Percentiles rank a stretch among this genome's conserved stretches.
Evolutionary conservation across 2,888 invertebrate species (phyloP).

Genomic region (Tachina grossa): DNA sequence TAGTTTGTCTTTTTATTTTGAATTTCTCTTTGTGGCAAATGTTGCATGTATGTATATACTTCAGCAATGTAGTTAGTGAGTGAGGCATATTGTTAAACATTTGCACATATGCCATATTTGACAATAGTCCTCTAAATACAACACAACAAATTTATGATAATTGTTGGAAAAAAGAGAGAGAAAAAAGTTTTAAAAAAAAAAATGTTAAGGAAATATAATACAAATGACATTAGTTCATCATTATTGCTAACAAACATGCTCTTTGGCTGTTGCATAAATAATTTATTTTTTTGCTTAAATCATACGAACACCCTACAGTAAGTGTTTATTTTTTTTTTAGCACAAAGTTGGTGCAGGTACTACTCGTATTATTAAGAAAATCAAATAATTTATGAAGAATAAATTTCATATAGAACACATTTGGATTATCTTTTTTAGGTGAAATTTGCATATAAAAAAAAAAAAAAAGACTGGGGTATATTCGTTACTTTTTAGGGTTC

Average conservation of each 20-base stretch:
- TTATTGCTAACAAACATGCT: constrained; percentile 71
- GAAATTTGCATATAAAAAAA: no score
- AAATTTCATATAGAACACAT: no score
- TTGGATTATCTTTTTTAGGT: no score
- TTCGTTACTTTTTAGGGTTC: no score
- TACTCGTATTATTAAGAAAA: no score
- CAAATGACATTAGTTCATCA: constrained; percentile 70
- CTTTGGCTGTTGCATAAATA: constrained; percentile 66
- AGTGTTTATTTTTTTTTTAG: background rate
- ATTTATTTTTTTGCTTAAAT: constrained; percentile 49
- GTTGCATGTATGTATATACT: constrained; percentile 17
- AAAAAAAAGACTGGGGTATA: no score
- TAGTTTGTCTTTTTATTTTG: background rate
- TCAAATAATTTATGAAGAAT: no score
- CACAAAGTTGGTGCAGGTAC: no score
- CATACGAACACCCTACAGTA: constrained; percentile 26
- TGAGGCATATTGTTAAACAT: constrained; percentile 41
- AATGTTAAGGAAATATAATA: constrained; percentile 49
- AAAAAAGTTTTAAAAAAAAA: constrained; percentile 49
- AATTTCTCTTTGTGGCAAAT: constrained; percentile 50
- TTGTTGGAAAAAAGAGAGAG: constrained; percentile 52
- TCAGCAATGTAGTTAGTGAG: constrained; percentile 22
- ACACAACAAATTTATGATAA: constrained; percentile 70
- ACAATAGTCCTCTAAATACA: constrained; percentile 66
- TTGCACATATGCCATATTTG: constrained; percentile 64